Evolutionary conservation across 92 coral and sea anemone genomes (phyloP).

Genomic region (Epizoanthus fatuus): DNA sequence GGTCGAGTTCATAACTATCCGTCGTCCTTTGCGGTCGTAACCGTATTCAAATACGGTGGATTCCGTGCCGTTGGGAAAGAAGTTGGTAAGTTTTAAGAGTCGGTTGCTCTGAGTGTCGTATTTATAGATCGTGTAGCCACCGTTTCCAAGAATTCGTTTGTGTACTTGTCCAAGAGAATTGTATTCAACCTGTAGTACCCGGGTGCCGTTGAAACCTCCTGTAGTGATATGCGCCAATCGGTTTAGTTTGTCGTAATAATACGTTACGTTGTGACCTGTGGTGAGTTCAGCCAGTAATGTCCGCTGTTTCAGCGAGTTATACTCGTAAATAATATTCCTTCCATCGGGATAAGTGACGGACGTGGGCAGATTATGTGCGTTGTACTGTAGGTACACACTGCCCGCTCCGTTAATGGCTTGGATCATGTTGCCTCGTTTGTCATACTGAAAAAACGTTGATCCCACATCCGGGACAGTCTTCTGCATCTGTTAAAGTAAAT

Average conservation of each 20-base stretch:
- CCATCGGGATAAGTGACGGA: slow-evolving; percentile 76
- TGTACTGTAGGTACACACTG: slow-evolving; percentile 56
- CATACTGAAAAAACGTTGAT: slow-evolving; percentile 66
- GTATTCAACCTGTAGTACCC: slow-evolving; percentile 56
- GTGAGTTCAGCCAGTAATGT: slow-evolving; percentile 54
- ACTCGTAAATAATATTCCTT: slow-evolving; percentile 51
- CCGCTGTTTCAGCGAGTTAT: slow-evolving; percentile 68
- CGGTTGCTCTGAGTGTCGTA: slow-evolving; percentile 52
- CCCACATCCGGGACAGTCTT: slow-evolving; percentile 71
- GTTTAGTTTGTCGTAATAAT: slow-evolving; percentile 67
- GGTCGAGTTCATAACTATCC: slow-evolving; percentile 59
- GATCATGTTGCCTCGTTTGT: slow-evolving; percentile 69
- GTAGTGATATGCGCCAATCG: slow-evolving; percentile 59
- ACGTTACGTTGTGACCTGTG: slow-evolving; percentile 62
- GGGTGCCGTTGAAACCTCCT: slow-evolving; percentile 41
- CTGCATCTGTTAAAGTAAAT: slow-evolving; percentile 35
- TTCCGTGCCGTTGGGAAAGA: slow-evolving; percentile 55
- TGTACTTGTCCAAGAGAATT: slow-evolving; percentile 60
- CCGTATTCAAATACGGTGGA: slow-evolving; percentile 72
- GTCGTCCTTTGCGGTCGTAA: slow-evolving; percentile 77
- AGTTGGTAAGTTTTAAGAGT: slow-evolving; percentile 52
- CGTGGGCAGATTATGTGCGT: slow-evolving; percentile 62
- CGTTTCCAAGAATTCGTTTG: slow-evolving; percentile 78
- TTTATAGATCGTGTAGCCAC: slow-evolving; percentile 55
- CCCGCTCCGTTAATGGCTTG: slow-evolving; percentile 76